Evolutionary conservation across 2,797 vertebrate genomes (phyloP).

Genomic region (Tadarida brasiliensis): DNA sequence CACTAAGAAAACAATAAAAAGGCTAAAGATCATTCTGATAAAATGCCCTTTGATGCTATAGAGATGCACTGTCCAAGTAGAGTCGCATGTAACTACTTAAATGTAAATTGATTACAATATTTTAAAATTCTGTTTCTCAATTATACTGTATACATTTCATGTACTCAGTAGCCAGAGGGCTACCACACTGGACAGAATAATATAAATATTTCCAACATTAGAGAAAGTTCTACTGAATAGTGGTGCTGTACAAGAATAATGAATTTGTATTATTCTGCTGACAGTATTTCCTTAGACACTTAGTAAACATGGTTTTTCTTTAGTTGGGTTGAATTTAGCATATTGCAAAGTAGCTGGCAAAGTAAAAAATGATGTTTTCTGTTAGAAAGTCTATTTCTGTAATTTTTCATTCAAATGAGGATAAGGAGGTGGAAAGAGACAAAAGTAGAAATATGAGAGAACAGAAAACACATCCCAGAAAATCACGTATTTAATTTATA

Average conservation of each 20-base stretch:
- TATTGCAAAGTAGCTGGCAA: not conserved
- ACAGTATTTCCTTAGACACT: not conserved
- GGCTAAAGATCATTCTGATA: conserved; percentile 1
- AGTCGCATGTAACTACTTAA: not conserved
- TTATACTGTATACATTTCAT: not conserved
- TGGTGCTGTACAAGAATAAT: not conserved
- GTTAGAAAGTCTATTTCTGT: conserved; percentile 19
- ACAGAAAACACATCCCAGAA: not conserved
- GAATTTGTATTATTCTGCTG: not conserved
- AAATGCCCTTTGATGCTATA: not conserved
- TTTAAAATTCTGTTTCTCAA: not conserved
- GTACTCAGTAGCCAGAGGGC: not conserved
- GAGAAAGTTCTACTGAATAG: not conserved
- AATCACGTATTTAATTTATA: conserved; percentile 11
- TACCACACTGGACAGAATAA: not conserved
- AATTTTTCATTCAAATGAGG: conserved; percentile 36
- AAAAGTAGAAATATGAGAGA: not conserved
- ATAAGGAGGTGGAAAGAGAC: not conserved
- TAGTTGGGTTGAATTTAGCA: not conserved
- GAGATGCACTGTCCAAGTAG: not conserved
- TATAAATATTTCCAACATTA: not conserved
- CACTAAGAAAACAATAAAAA: not conserved
- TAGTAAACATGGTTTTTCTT: conserved; percentile 29
- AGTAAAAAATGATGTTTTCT: conserved; percentile 14
- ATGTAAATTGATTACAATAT: not conserved